Conservation (phyloP, 2,888 invertebrate genomes). For the Cephalotes varians region DNA sequence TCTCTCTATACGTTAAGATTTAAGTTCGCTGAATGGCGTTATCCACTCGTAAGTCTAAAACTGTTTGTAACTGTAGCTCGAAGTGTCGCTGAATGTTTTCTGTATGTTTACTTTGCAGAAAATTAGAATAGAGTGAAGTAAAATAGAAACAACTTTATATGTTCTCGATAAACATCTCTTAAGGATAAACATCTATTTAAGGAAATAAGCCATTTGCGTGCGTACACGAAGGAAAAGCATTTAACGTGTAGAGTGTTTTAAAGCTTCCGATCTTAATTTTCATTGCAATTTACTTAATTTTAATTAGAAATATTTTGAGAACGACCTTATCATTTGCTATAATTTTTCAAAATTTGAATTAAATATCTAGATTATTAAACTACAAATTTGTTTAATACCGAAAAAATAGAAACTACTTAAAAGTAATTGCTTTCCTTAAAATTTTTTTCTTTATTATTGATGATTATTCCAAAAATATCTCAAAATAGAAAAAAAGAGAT, state of each 20-base stretch:
- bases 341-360: background rate
- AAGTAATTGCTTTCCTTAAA: background rate
- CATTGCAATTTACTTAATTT: background rate
- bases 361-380: background rate
- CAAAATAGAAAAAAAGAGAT: background rate
- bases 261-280: background rate
- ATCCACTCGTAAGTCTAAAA: slow-evolving; percentile 35
- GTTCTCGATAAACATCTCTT: slow-evolving; percentile 17
- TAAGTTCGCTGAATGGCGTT: slow-evolving; percentile 33
- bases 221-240: background rate
- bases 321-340: background rate
- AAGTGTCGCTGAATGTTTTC: slow-evolving; percentile 37
- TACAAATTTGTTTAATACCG: background rate
- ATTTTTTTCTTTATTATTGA: background rate
- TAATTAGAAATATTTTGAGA: background rate
- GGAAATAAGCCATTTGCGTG: background rate
- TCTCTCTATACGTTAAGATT: slow-evolving; percentile 27
- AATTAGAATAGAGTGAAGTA: slow-evolving; percentile 29
- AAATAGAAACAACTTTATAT: slow-evolving; percentile 28
- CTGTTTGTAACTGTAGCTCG: slow-evolving; percentile 11
- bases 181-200: background rate
- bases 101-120: slow-evolving; percentile 29
- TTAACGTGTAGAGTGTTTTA: background rate
- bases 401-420: background rate
- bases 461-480: background rate